Evolutionary conservation across 2,797 vertebrate species (phyloP).

Genomic region (Falco concolor): DNA sequence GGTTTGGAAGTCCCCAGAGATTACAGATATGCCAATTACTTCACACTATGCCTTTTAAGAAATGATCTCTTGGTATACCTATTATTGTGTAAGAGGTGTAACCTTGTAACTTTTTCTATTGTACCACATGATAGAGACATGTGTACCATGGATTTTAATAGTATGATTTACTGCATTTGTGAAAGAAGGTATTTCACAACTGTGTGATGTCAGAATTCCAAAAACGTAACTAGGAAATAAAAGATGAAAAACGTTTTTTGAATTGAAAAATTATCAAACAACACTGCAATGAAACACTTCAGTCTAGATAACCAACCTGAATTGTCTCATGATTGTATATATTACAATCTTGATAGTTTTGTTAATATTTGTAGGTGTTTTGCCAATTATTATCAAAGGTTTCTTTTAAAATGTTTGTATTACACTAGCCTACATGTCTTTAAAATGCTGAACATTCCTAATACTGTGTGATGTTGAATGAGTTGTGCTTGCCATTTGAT

Average conservation of each 20-base stretch:
- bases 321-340: neutral
- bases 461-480: neutral
- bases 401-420: neutral
- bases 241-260: neutral
- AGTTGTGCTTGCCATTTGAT: neutral
- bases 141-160: neutral
- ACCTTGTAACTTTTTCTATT: neutral
- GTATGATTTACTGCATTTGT: neutral
- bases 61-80: neutral
- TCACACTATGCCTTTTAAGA: neutral
- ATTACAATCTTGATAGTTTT: neutral
- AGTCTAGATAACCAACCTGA: neutral
- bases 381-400: neutral
- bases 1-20: neutral
- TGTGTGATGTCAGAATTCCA: neutral
- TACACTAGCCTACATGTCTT: neutral
- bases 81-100: neutral
- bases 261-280: neutral
- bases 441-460: neutral
- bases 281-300: neutral
- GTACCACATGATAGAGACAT: rapidly evolving
- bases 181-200: neutral
- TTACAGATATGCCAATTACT: neutral
- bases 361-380: neutral
- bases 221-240: neutral